Evolutionary conservation across 2,113 vertebrate genomes (phyloP).

Genomic region (Sceloporus undulatus): DNA sequence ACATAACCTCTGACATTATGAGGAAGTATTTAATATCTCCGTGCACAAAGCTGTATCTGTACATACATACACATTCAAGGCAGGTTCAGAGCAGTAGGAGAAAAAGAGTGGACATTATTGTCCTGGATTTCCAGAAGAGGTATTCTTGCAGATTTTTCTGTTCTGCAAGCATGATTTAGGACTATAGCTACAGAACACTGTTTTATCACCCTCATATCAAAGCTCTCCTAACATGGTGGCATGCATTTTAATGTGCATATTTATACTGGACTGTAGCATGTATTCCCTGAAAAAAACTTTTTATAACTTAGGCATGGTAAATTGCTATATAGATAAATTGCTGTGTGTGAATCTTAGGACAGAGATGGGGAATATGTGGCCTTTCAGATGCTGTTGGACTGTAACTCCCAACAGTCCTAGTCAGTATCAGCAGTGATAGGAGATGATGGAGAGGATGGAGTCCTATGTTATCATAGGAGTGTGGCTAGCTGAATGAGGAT

Average conservation of each 20-base stretch:
- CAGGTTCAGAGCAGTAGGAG: too few species aligned
- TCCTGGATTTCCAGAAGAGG: too few species aligned
- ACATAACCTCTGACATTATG: too few species aligned
- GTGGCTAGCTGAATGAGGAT: neutral
- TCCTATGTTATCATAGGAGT: neutral
- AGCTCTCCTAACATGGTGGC: neutral
- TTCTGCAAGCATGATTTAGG: neutral
- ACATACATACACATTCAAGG: too few species aligned
- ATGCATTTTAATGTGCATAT: neutral
- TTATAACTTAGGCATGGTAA: neutral
- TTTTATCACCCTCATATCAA: neutral
- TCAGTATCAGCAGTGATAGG: neutral
- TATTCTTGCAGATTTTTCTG: neutral
- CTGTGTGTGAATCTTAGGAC: neutral
- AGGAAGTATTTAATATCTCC: too few species aligned
- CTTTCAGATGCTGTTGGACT: neutral
- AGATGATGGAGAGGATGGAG: neutral
- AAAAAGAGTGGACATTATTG: too few species aligned
- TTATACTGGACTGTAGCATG: neutral
- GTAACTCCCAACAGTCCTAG: neutral
- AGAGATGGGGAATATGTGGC: neutral
- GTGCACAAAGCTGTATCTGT: too few species aligned
- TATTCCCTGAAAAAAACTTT: neutral
- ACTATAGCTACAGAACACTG: neutral
- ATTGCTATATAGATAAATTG: neutral